A percentile compares a stretch with the other conserved stretches of the same genome.
These are phyloP conservation scores for Hypercompe scribonia DNA, from an alignment of 2,888 invertebrate genomes.

Conservation along the genomic window DNA sequence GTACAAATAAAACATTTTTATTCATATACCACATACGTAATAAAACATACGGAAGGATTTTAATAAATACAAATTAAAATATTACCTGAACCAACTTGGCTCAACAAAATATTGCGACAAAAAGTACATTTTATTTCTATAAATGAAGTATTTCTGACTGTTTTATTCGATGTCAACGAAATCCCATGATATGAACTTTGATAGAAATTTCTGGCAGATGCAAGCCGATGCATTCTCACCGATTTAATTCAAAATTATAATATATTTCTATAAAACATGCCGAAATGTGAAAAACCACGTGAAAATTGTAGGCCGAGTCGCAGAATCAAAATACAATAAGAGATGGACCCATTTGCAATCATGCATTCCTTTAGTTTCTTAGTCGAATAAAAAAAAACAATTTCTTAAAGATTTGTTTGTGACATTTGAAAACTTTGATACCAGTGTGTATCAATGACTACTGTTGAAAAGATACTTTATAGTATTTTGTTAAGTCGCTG, in stretches of 20 bases:
- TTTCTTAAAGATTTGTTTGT: too few species aligned
- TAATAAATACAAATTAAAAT: constrained; percentile 9
- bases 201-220: constrained; percentile 76
- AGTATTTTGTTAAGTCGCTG: too few species aligned
- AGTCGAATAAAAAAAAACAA: background rate
- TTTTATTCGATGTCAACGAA: constrained; percentile 62
- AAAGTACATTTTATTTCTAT: constrained; percentile 79
- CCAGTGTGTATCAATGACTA: too few species aligned
- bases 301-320: constrained; percentile 62
- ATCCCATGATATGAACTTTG: constrained; percentile 73
- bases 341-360: constrained; percentile 20
- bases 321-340: constrained; percentile 59
- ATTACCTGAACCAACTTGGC: constrained; percentile 71
- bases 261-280: constrained; percentile 61
- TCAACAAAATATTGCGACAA: constrained; percentile 75
- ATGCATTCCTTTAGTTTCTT: background rate
- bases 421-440: too few species aligned
- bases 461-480: too few species aligned
- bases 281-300: constrained; percentile 73
- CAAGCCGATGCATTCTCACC: constrained; percentile 78
- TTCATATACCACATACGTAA: background rate
- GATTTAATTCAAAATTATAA: constrained; percentile 56
- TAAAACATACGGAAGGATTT: background rate
- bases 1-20: background rate
- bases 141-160: constrained; percentile 55